phyloP scores from a whole-genome alignment of 64 coral and sea anemone species.

The Acropora tenuis region DNA sequence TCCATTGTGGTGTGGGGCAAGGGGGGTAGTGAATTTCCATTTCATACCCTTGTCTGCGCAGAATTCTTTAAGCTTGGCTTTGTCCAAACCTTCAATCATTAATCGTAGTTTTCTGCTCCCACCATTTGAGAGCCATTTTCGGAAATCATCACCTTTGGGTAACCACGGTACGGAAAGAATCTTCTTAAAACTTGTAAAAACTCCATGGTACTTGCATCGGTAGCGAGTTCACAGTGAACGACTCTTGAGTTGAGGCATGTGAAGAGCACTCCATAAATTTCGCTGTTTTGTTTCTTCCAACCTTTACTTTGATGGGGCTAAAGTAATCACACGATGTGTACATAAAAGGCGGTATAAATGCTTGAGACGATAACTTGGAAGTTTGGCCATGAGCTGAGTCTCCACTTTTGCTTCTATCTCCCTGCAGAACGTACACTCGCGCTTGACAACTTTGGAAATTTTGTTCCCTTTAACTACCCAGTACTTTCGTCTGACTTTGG shows the following conservation, averaged over 20 bases:
- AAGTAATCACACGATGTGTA: conserved; percentile 67
- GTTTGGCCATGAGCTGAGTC: conserved; percentile 53
- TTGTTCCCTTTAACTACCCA: conserved; percentile 55
- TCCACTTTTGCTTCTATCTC: conserved; percentile 19
- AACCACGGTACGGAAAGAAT: conserved; percentile 30
- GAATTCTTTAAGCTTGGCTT: conserved; percentile 1
- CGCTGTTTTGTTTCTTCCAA: conserved; percentile 36
- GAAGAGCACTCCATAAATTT: conserved; percentile 64
- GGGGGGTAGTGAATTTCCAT: conserved; percentile 39
- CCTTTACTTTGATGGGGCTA: conserved; percentile 24
- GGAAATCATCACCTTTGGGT: background rate
- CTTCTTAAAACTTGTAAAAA: conserved; percentile 52
- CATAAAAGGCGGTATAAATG: conserved; percentile 30
- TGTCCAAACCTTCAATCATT: conserved; percentile 41
- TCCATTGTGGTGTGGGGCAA: conserved; percentile 63
- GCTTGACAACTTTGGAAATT: conserved; percentile 35
- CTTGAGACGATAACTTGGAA: conserved; percentile 4
- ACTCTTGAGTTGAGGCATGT: conserved; percentile 67
- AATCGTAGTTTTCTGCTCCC: conserved; percentile 15
- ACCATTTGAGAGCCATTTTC: conserved; percentile 64
- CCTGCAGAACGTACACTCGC: conserved; percentile 23
- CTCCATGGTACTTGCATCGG: conserved; percentile 6
- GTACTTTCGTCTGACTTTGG: conserved; percentile 46
- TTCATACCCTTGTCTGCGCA: conserved; percentile 32
- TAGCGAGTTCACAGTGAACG: conserved; percentile 48